Base-by-base conservation (phyloP, 2,888 invertebrate species). In the Vannuccia rotundouncinata region DNA sequence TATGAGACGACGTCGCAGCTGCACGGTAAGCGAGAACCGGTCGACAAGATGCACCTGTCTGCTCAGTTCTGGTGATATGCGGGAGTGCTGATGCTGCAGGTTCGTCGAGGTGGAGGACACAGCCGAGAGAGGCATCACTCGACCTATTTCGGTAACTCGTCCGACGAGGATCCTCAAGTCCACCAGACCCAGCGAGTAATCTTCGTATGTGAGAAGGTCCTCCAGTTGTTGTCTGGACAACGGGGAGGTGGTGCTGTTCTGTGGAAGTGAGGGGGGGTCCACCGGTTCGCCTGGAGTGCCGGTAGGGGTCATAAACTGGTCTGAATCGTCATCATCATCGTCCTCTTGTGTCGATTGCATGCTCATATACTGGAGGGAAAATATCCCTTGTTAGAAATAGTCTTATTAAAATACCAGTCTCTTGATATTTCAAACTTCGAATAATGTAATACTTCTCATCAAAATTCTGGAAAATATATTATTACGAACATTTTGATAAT, bases 101-200 rank as follows among this genome's bases (percentile, higher is more conserved):
- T n/a, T n/a, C n/a, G n/a, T n/a, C n/a, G n/a, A n/a, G n/a, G n/a
- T n/a, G n/a, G n/a, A 13, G 25, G 22, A 66, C 66, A 66, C 66
- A 5, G 66, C 66, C 2, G 10, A 5, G 13, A 66, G 66, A 22
- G 66, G 66, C 22, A 66, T 5, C 27, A 29, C 29, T 5, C 75
- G 75, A 2, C 5, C 75, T 28, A 78, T 25, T 1, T 78, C 78
- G 17, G 77, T 2, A 22, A 78, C 31, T 10, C 22, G 77, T 1
- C 95, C 95, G 77, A 95, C 93, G 83, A 97, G 89, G 78, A 96
- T 92, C 89, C 96, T 94, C 83, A 90, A 86, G 84, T 94, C 94
- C 78, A 92, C 92, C 83, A 95, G 89, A 86, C 93, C 93, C 76
- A 95, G 84, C 1, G 86, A 87, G 83, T 90, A 90, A 82, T 89